These are phyloP conservation scores for Lytechinus pictus DNA, from an alignment of 35 echinoderm and acorn worm species.

Conservation along the genomic window DNA sequence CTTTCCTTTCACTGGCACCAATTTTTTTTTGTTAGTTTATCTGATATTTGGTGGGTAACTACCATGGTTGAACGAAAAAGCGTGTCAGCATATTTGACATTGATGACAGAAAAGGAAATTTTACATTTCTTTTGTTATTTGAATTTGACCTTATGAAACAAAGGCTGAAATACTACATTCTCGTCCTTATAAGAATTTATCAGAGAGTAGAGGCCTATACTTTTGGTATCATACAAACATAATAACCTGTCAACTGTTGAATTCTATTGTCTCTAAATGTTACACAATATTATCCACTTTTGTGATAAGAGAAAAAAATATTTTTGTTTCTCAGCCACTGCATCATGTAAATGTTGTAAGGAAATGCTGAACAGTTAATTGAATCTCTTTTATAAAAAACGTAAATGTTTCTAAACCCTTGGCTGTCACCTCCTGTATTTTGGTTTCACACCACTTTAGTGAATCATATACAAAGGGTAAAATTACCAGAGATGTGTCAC, in stretches of 20 bases:
- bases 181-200: no score
- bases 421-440: not conserved
- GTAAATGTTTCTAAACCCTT: not conserved
- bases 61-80: not conserved
- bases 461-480: not conserved
- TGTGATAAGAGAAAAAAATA: no score
- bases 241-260: no score
- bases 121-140: not conserved
- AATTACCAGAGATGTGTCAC: not conserved
- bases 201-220: no score
- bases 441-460: not conserved
- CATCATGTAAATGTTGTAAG: no score
- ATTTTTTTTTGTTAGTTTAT: not conserved
- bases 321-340: no score
- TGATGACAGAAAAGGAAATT: not conserved
- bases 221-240: no score
- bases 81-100: not conserved
- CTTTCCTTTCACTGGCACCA: not conserved
- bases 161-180: no score
- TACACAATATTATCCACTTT: no score
- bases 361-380: no score
- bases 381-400: not conserved
- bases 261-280: no score
- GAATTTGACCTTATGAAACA: no score
- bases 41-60: not conserved